Percentiles rank a stretch among this genome's conserved stretches.
Evolutionary conservation across 2,797 vertebrate genomes (phyloP).

Genomic region (Periophthalmus magnuspinnatus): DNA sequence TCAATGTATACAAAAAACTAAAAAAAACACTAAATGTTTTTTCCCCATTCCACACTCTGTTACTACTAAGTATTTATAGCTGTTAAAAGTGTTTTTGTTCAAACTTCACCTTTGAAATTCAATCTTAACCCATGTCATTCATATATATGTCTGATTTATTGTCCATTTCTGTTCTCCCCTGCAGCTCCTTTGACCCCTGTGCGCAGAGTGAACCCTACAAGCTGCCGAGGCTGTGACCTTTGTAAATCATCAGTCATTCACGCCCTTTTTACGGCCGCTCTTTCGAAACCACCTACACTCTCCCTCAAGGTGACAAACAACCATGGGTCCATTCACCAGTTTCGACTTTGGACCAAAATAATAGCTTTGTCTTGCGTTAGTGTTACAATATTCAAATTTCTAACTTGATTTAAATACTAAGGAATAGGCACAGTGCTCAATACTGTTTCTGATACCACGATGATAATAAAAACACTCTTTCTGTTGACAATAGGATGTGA

Average conservation of each 20-base stretch:
- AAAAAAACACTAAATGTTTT: too few species aligned
- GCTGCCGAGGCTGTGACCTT: conserved; percentile 70
- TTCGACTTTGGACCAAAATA: not conserved
- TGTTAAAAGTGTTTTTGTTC: too few species aligned
- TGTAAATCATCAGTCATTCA: conserved; percentile 75
- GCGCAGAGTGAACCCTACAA: conserved; percentile 57
- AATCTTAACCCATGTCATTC: not conserved
- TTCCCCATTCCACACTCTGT: too few species aligned
- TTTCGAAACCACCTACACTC: conserved; percentile 41
- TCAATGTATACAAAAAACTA: too few species aligned
- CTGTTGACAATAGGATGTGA: too few species aligned
- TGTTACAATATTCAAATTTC: too few species aligned
- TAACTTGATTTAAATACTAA: too few species aligned
- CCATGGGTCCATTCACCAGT: conserved; percentile 23
- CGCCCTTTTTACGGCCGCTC: conserved; percentile 56
- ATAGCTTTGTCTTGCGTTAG: not conserved
- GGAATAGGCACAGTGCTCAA: too few species aligned
- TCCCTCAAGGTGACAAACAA: conserved; percentile 16
- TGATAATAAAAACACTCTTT: too few species aligned
- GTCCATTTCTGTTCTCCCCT: not conserved
- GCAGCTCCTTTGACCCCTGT: conserved; percentile 27
- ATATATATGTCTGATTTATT: not conserved
- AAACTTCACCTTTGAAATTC: not conserved
- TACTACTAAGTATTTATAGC: too few species aligned
- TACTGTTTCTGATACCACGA: too few species aligned